Base-by-base conservation (phyloP, 1,140 invertebrate species). In the Drosophila ambigua region DNA sequence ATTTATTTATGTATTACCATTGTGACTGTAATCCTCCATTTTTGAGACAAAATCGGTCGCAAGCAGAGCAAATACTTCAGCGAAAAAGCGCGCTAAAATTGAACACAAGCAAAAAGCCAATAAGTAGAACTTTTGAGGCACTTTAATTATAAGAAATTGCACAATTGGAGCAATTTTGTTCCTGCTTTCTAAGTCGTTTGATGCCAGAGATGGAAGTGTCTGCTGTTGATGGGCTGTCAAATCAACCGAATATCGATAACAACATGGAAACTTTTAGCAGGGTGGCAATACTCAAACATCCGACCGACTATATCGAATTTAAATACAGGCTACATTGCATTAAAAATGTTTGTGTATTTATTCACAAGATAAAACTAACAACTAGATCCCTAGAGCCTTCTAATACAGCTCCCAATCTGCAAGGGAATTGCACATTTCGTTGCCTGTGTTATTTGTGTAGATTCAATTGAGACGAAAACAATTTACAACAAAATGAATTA, bases 21-120 rank as follows among this genome's bases (percentile, higher is more conserved):
- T 91, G 64, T 91, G 88, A 68, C 90, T 90, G 43, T 84, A 74
- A 81, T 90, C 81, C 44, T 83, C 88, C 90, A 91, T 91, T 55
- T 66, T 67, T 13, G 6, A 13, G 53, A 67, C 39, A 72, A 87
- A 87, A 75, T 88, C 78, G 60, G 84, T 79, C 79, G 79, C 83
- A 83, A 87, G 79, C 79, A 88, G 64, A 79, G 79, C 72, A 79
- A 88, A 77, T 66, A 61, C 53, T 53, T 53, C 52, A 74, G 82
- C 79, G 83, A 75, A 67, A 88, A 87, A 79, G 71, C 60, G 83
- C 76, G 82, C 88, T 45, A 31, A 54, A 43, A 43, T 23, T 16
- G n/a, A 65, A 51, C 13, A 15, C n/a, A 39, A 16, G 9, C 8
- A 9, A 23, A 49, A 35, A 6, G 6, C 0, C 5, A 28, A 43